These are phyloP conservation scores for Strigops habroptila DNA, from an alignment of 2,113 vertebrate genomes.

Conservation along the genomic window DNA sequence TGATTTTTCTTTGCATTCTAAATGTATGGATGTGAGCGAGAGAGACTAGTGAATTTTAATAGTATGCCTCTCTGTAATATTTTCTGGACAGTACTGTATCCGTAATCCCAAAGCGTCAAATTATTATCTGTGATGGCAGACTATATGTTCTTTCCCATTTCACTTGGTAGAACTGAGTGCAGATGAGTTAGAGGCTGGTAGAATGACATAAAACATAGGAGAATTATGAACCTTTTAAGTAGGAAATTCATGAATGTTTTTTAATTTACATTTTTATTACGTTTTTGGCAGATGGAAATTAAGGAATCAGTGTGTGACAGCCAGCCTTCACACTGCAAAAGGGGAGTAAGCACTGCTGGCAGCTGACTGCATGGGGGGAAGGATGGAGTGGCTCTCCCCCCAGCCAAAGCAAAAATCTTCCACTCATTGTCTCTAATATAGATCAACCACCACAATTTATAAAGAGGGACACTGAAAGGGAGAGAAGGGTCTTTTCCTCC, in stretches of 20 bases:
- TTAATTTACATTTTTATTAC: constrained; percentile 55
- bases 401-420: not conserved
- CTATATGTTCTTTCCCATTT: not conserved
- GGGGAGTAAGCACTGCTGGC: not conserved
- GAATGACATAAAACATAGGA: not conserved
- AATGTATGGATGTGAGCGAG: not conserved
- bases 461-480: not conserved
- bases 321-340: not conserved
- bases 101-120: not conserved
- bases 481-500: not conserved
- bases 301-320: constrained; percentile 1
- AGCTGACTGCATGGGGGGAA: not conserved
- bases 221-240: not conserved
- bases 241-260: not conserved
- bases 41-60: not conserved
- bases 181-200: not conserved
- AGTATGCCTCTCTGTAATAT: not conserved
- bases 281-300: constrained; percentile 33
- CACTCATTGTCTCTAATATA: not conserved
- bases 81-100: not conserved
- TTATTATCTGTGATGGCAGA: not conserved
- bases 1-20: not conserved
- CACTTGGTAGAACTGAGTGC: not conserved
- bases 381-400: not conserved
- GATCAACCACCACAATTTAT: not conserved